phyloP scores from a whole-genome alignment of 2,888 invertebrate genomes.

The Ptilodon capucinus region DNA sequence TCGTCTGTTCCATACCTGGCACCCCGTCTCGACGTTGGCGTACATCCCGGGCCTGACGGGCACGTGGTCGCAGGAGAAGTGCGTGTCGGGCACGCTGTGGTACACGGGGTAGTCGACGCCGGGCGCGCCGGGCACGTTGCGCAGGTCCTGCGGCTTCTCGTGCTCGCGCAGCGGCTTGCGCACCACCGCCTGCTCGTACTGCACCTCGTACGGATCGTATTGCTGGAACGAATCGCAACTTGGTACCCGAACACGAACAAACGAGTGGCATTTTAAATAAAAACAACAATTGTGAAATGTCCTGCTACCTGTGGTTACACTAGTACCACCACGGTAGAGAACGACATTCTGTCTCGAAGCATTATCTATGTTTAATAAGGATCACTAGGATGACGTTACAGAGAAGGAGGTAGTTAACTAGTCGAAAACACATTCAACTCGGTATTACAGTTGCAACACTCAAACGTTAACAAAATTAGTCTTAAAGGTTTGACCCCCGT shows the following conservation, averaged over 20 bases:
- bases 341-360: too few species aligned
- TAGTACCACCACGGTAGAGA: too few species aligned
- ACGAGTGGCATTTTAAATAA: too few species aligned
- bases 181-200: conserved; percentile 59
- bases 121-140: conserved; percentile 90
- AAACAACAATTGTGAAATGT: too few species aligned
- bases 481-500: neutral
- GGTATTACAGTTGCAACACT: too few species aligned
- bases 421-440: too few species aligned
- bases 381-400: too few species aligned
- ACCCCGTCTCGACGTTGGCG: conserved; percentile 94
- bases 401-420: too few species aligned
- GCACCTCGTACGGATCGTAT: conserved; percentile 61
- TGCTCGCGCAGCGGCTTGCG: conserved; percentile 78
- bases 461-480: neutral
- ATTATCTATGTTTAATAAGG: too few species aligned
- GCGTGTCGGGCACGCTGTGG: conserved; percentile 89
- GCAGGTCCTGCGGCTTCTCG: conserved; percentile 88
- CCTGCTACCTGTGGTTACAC: too few species aligned
- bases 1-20: too few species aligned
- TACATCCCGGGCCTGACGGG: conserved; percentile 94
- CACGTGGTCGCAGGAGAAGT: conserved; percentile 90
- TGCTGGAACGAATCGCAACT: conserved; percentile 41
- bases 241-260: too few species aligned
- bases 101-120: conserved; percentile 93